Percentiles rank a stretch among this genome's conserved stretches.
Evolutionary conservation across 2,113 vertebrate genomes (phyloP).

Genomic region (Ailurus styani): DNA sequence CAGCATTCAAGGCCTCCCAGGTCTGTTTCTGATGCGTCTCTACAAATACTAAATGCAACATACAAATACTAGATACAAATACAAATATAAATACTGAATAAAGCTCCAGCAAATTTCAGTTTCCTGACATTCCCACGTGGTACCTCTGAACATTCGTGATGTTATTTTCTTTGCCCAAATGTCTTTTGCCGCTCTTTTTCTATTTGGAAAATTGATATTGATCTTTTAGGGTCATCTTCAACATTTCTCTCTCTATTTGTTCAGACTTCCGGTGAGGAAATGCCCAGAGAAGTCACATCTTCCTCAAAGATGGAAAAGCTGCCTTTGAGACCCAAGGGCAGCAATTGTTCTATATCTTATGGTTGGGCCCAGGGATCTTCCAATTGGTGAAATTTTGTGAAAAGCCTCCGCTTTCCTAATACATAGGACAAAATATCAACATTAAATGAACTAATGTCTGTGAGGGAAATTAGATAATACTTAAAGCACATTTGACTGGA

Average conservation of each 20-base stretch:
- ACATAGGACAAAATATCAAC: background rate
- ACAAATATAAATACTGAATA: too few relatives aligned
- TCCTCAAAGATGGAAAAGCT: background rate
- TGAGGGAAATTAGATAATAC: background rate
- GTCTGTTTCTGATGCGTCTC: background rate
- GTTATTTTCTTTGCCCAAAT: background rate
- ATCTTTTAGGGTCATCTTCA: background rate
- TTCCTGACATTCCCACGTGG: background rate
- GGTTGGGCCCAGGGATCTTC: background rate
- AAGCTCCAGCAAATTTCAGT: background rate
- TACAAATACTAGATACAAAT: too few relatives aligned
- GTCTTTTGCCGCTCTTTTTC: background rate
- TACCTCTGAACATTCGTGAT: background rate
- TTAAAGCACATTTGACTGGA: background rate
- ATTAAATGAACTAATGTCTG: background rate
- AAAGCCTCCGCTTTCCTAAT: background rate
- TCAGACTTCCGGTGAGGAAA: background rate
- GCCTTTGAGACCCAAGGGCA: background rate
- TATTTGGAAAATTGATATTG: background rate
- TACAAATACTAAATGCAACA: background rate
- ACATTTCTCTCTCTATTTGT: background rate
- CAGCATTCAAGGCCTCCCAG: background rate
- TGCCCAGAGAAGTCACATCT: background rate
- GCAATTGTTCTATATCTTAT: background rate
- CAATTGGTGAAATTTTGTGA: background rate